phyloP scores from a whole-genome alignment of 2,113 vertebrate species.

The Nannobrachium achirus region DNA sequence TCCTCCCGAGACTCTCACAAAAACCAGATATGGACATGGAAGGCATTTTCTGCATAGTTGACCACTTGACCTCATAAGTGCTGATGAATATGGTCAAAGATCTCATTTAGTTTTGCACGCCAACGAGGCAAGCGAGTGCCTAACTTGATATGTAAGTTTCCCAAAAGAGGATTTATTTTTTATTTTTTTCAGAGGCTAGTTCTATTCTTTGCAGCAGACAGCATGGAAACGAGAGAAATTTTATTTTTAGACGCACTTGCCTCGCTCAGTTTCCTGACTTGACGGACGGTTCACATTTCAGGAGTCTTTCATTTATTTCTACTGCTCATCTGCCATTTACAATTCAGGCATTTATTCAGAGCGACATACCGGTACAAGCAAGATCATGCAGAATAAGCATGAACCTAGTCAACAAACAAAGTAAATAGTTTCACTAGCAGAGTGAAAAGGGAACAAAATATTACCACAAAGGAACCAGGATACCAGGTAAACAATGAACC shows the following conservation, averaged over 20 bases:
- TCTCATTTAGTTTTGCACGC: constrained; percentile 15
- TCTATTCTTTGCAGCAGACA: not conserved
- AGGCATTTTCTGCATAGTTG: constrained; percentile 24
- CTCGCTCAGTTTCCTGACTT: not conserved
- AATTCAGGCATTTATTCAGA: too few species aligned
- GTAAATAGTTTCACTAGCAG: too few species aligned
- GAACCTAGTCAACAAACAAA: too few species aligned
- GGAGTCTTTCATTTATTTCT: not conserved
- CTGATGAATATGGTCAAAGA: constrained; percentile 4
- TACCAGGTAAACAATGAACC: too few species aligned
- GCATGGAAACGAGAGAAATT: not conserved
- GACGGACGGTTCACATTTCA: not conserved
- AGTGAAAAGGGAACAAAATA: too few species aligned
- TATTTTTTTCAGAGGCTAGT: not conserved
- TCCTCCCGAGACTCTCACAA: constrained; percentile 23
- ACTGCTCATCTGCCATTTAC: too few species aligned
- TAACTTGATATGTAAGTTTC: not conserved
- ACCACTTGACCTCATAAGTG: constrained; percentile 5
- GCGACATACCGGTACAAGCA: too few species aligned
- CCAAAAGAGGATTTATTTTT: not conserved
- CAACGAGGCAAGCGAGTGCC: not conserved
- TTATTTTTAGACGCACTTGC: not conserved
- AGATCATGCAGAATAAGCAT: too few species aligned
- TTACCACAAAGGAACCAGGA: too few species aligned
- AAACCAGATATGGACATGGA: constrained; percentile 40